Evolutionary conservation across 2,888 invertebrate species (phyloP).

Genomic region (Ganaspis brasiliensis): DNA sequence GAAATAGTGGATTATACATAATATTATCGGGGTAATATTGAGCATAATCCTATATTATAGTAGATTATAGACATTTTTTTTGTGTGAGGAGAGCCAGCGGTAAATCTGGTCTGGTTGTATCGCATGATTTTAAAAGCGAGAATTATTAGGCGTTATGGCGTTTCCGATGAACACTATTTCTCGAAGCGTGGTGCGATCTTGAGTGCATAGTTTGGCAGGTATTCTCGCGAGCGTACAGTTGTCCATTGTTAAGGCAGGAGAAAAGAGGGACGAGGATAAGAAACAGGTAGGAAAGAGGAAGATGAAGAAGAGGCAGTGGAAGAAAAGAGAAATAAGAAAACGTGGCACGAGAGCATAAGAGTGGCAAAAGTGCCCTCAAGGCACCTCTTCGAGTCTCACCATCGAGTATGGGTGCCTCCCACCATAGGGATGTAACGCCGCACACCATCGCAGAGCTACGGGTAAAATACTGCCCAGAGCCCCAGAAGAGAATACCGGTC

Average conservation of each 20-base stretch:
- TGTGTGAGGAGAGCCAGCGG: background rate
- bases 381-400: slow-evolving; percentile 60
- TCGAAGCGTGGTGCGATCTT: background rate
- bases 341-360: slow-evolving; percentile 66
- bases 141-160: background rate
- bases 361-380: slow-evolving; percentile 71
- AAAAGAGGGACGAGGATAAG: slow-evolving; percentile 46
- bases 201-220: slow-evolving; percentile 45
- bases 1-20: too few relatives aligned
- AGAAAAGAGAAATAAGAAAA: slow-evolving; percentile 55
- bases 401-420: slow-evolving; percentile 53
- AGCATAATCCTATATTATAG: too few relatives aligned
- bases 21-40: too few relatives aligned
- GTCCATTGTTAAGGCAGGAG: slow-evolving; percentile 52
- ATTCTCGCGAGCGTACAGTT: slow-evolving; percentile 50
- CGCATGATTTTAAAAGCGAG: background rate
- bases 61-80: background rate
- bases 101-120: background rate
- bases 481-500: slow-evolving; percentile 73
- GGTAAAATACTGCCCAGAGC: slow-evolving; percentile 69
- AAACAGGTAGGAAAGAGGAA: slow-evolving; percentile 54
- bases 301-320: slow-evolving; percentile 41
- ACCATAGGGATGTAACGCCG: slow-evolving; percentile 56
- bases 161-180: background rate
- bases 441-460: slow-evolving; percentile 60